Evolutionary conservation across 2,797 vertebrate genomes (phyloP), one percentile per base, ranked within the genome.

Genomic region (Liparis tanakae): DNA sequence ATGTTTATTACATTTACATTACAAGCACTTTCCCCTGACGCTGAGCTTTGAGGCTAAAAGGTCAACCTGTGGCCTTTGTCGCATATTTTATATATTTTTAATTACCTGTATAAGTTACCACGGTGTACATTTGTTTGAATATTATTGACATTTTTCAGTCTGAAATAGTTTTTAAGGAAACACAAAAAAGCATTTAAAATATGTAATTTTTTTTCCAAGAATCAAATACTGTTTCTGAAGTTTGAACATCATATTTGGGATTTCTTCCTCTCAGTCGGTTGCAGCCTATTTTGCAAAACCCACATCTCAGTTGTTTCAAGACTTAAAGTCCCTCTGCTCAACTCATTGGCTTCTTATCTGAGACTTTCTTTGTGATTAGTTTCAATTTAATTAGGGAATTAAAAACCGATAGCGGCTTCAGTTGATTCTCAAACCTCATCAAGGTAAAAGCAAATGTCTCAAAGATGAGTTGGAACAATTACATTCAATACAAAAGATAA

Each of bases 61-160:
- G 65, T 74, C 68, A 70, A 56, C 44, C 48, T 58, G 17, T 50
- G 71, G 67, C 51, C 56, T 86, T 79, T 74, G 34, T 33, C 8
- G 4, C 34, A 34, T 20, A 54, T 70, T 77, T 3, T 46, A 50
- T 34, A 41, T n/a, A 14, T 67, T 51, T 51, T 10, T 20, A 20
- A 20, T 20, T 36, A 55, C 14, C 10, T 22, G n/a, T 46, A 13
- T 4, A 10, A 34, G 33, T 22, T 33, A 54, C 8, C 8, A 51
- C 51, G 33, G 9, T 72, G 15, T 37, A 3, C 12, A 13, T 63
- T 72, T 67, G 18, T 17, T 4, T 20, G 14, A 53, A 58, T 30
- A 10, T 1, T 7, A 53, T 44, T 58, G 25, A 0, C 0, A 36
- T 10, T 53, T 20, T 17, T 62, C 18, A 9, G 17, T 39, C 3